phyloP scores from a whole-genome alignment of 2,797 vertebrate species.

The Champsocephalus esox region DNA sequence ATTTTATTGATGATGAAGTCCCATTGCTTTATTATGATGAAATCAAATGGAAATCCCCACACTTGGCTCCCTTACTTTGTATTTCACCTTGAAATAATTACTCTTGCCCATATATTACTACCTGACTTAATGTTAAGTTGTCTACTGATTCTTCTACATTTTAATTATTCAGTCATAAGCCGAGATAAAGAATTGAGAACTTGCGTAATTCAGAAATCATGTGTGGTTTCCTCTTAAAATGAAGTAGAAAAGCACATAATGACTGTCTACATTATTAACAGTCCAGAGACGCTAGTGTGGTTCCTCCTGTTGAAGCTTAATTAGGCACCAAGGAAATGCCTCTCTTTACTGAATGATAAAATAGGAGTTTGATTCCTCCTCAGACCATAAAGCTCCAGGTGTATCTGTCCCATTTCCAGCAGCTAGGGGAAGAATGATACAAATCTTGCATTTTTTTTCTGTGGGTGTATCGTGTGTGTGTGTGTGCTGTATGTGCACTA shows the following conservation, averaged over 20 bases:
- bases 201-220: conserved; percentile 18
- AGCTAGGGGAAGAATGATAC: conserved; percentile 30
- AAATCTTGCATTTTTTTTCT: conserved; percentile 31
- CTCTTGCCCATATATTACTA: conserved; percentile 14
- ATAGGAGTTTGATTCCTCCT: conserved; percentile 59
- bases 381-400: conserved; percentile 38
- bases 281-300: conserved; percentile 41
- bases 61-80: conserved; percentile 4
- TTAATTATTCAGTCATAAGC: background rate
- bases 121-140: conserved; percentile 30
- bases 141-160: background rate
- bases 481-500: background rate
- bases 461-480: background rate
- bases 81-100: conserved; percentile 45
- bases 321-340: conserved; percentile 62
- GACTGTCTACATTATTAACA: conserved; percentile 55
- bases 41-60: conserved; percentile 42
- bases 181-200: conserved; percentile 7
- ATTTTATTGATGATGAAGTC: conserved; percentile 42
- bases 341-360: conserved; percentile 64
- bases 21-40: conserved; percentile 37
- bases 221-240: conserved; percentile 38
- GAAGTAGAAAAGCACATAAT: conserved; percentile 47
- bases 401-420: conserved; percentile 37
- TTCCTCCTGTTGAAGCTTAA: conserved; percentile 64